Conservation (phyloP, 2,888 invertebrate genomes). For the Erebia epiphron region DNA sequence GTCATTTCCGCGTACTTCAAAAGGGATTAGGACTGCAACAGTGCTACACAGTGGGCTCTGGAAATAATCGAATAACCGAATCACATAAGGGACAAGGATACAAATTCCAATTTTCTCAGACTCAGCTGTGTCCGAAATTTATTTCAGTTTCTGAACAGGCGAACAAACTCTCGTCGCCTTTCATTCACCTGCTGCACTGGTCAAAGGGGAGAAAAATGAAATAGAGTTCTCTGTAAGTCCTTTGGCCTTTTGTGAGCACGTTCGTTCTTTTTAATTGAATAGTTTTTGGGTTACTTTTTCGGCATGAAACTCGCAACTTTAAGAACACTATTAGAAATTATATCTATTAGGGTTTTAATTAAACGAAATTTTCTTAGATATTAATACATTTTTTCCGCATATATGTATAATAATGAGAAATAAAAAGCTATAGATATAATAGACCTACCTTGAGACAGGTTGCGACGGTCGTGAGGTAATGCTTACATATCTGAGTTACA, state of each 20-base stretch:
- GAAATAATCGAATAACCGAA: conserved; percentile 47
- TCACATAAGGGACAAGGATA: conserved; percentile 47
- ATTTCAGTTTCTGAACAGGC: conserved; percentile 55
- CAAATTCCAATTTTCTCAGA: conserved; percentile 68
- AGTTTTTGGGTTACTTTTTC: conserved; percentile 1
- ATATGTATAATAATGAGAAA: conserved; percentile 25
- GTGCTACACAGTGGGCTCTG: conserved; percentile 29
- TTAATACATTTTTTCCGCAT: conserved; percentile 2
- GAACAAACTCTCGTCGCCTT: conserved; percentile 58
- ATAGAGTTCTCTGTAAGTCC: conserved; percentile 31
- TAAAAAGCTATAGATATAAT: conserved; percentile 43
- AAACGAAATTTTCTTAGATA: not conserved
- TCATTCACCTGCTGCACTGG: conserved; percentile 63
- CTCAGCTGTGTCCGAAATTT: conserved; percentile 67
- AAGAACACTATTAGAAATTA: not conserved
- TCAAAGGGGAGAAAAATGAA: conserved; percentile 41
- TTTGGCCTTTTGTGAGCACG: conserved; percentile 3
- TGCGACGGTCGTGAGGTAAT: conserved; percentile 47
- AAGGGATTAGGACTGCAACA: not conserved
- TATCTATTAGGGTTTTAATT: not conserved
- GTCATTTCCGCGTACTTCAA: not conserved
- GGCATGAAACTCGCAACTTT: not conserved
- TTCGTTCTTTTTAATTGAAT: conserved; percentile 2
- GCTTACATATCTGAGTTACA: conserved; percentile 48
- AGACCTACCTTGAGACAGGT: conserved; percentile 45